Conservation (phyloP, 53 echinoderm and acorn worm species). For the Apostichopus leukothele region DNA sequence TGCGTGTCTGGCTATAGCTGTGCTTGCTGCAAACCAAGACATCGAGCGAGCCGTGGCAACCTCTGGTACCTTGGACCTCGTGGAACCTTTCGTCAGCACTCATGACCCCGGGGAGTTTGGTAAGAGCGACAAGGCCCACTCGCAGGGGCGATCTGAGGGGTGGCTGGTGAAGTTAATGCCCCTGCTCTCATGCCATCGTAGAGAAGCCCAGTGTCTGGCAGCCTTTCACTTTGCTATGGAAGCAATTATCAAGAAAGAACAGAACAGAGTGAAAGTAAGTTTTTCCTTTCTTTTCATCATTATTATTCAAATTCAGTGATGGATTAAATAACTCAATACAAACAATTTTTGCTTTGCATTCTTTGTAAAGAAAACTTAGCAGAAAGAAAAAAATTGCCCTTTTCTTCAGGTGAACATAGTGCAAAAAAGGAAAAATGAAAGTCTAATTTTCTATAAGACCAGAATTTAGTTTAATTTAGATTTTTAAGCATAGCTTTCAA, state of each 20-base stretch:
- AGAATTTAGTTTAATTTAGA: no score
- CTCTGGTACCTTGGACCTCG: conserved; percentile 91
- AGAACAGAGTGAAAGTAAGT: conserved; percentile 85
- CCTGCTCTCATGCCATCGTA: conserved; percentile 76
- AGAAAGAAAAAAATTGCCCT: no score
- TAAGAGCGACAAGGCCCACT: conserved; percentile 94
- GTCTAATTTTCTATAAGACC: no score
- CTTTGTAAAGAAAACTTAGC: no score
- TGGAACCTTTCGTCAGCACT: conserved; percentile 94
- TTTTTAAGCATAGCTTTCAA: no score
- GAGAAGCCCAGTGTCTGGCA: conserved; percentile 95
- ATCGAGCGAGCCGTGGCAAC: conserved; percentile 89
- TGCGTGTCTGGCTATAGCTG: conserved; percentile 88
- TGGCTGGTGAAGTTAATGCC: conserved; percentile 87
- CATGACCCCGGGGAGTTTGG: conserved; percentile 96
- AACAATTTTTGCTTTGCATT: no score
- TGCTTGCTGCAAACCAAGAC: conserved; percentile 93
- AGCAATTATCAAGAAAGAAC: conserved; percentile 92
- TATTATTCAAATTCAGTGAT: no score
- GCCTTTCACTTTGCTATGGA: conserved; percentile 99
- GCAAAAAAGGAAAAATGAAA: no score
- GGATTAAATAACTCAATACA: no score
- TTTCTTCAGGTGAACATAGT: no score
- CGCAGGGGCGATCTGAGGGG: conserved; percentile 86
- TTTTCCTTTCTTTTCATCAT: background rate